Base-by-base conservation (phyloP, 2,113 vertebrate genomes). In the Podiceps cristatus region DNA sequence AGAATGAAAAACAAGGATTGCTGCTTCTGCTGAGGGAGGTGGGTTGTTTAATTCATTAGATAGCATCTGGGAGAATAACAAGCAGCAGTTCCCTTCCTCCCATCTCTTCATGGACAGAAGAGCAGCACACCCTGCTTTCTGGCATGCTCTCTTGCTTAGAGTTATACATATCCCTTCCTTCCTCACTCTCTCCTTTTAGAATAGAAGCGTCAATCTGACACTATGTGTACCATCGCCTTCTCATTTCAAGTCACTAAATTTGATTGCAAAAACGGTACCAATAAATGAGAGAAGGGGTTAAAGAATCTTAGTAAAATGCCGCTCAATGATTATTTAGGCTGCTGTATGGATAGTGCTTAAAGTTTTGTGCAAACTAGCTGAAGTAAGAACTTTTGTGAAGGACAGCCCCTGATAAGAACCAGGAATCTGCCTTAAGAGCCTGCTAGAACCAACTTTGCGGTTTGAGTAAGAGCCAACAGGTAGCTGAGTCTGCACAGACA, bases 171-270 rank as follows among this genome's bases (percentile, higher is more conserved):
- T 18, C 17, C 5, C 27, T 50, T 35, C 1, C 9, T 86, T 75
- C 25, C 7, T 60, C 29, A 4, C 8, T 75, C 29, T 62, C 28
- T 52, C 17, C 7, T 60, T 85, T 74, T 85, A 45, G 31, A 85
- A 82, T 1, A 55, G 22, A 76, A 86, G 5, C 25, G 81, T 25
- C 4, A 78, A 72, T 62, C 58, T 79, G 13, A 50, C 10, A 27
- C 10, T 18, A 10, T 0, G 0, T 33, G 9, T 87, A 63, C 31
- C 3, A 1, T 53, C 62, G 10, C 3, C 28, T 5, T 71, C 20
- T 62, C 3, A 74, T 85, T 82, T 81, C 27, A 71, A 78, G 13
- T 31, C 4, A 75, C 40, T 82, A 42, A 27, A 47, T n/a, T 14
- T 78, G 8, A 29, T 29, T 59, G 10, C 20, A 78, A 81, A 52